Evolutionary conservation across 2,113 vertebrate species (phyloP), one percentile per base, ranked within the genome.

Genomic region (Cariama cristata): DNA sequence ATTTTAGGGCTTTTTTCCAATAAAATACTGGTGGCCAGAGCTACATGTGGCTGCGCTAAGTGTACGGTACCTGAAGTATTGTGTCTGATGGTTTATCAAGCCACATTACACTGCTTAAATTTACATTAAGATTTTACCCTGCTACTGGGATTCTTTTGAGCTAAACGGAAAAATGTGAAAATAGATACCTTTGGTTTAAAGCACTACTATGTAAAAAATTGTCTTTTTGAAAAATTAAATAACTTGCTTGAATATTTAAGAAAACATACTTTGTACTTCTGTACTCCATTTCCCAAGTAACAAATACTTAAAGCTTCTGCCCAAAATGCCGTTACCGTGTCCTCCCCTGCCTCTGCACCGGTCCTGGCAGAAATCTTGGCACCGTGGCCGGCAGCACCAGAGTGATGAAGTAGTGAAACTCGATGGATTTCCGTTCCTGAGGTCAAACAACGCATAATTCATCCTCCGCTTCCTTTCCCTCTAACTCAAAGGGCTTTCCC

Each of bases 381-480:
- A 44, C 20, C 1, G 3, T 0, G 0, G 50, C 44, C 2, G 1
- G 52, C 64, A 59, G 56, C 1, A 3, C 60, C 2, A 4, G 64
- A 63, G 59, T 38, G 62, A 79, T 86, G 89, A 16, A 86, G 67
- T 14, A 47, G 62, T 50, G 82, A 76, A 88, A 75, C 72, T 56
- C 4, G 7, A 35, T 83, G 79, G 86, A 33, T 97, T 95, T 96
- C 75, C 30, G 6, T 76, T 94, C 19, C 60, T 0, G 44, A 80
- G 86, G 63, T 94, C 82, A 76, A 71, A 50, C 73, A 84, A 40
- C 9, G 3, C 79, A 53, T 76, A 88, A 72, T 76, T 96, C 74
- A 90, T 59, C 38, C 53, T 32, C 30, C 1, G 20, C n/a, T 80
- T 90, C 83, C 79, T 88, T 62, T 85, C 44, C 73, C 33, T 76